Base-by-base conservation (phyloP, 2,888 invertebrate species). In the Caenorhabditis sinica region DNA sequence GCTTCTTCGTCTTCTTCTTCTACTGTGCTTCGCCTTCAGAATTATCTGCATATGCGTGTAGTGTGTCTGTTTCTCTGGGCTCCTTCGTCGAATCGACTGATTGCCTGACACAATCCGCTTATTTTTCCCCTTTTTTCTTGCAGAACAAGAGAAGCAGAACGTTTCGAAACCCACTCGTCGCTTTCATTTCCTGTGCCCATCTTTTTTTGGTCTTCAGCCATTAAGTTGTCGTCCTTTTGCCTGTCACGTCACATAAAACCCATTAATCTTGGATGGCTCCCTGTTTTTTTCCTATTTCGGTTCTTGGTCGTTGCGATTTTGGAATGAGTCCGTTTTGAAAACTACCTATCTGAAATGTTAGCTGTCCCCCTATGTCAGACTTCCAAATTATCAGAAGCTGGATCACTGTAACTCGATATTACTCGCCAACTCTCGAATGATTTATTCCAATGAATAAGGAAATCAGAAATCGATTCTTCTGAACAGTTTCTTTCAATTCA, bases 31-130 rank as follows among this genome's bases (percentile, higher is more conserved):
- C 66, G 43, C 65, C 58, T n/a, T 40, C 40, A 72, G 66, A 72
- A 80, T 72, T 80, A 80, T 80, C 72, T 80, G 80, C 65, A 80
- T 80, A 79, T 79, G 79, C 61, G 79, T 77, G 76, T 77, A 77
- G 77, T 77, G 71, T 79, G 80, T 80, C 80, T 80, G 80, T 36
- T 72, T 80, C 80, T 80, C 80, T 79, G 71, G 43, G 8, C 72
- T 30, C 45, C 80, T 80, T 80, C 58, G 69, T 72, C 80, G 72
- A 72, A 72, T 80, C 80, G 80, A 72, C 80, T 80, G 80, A 80
- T 80, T 80, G 80, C 72, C 65, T 80, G 80, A 72, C 80, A 80
- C 80, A 80, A 80, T 80, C 80, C 80, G 80, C 80, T 80, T 80
- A 80, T 80, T 80, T 80, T 71, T 72, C 56, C 65, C n/a, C 71